phyloP scores from a whole-genome alignment of 2,888 invertebrate species.

The Mesopsocus fuscifrons region DNA sequence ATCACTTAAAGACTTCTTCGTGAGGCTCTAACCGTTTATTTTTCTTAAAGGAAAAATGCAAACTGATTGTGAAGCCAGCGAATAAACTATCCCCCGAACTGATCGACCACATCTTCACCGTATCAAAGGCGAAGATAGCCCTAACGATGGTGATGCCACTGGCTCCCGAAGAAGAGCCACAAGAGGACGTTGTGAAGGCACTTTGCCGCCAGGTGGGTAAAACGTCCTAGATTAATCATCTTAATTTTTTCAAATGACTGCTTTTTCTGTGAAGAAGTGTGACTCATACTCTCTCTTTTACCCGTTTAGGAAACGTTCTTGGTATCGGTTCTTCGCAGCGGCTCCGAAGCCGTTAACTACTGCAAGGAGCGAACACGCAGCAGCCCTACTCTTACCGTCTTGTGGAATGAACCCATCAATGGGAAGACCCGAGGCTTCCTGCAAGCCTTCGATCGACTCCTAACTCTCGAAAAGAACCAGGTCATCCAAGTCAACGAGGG shows the following conservation, averaged over 20 bases:
- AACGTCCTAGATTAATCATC: too few species aligned
- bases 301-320: too few species aligned
- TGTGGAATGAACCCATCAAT: slow-evolving; percentile 1
- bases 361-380: neutral
- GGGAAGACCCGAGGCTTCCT: neutral
- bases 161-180: neutral
- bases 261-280: too few species aligned
- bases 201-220: neutral
- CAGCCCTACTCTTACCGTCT: neutral
- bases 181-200: neutral
- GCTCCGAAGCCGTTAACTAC: neutral
- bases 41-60: too few species aligned
- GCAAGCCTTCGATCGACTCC: slow-evolving; percentile 1
- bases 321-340: neutral
- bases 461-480: neutral
- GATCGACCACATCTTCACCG: neutral
- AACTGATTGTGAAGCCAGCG: neutral
- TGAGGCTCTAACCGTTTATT: too few species aligned
- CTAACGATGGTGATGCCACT: neutral
- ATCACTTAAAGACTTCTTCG: too few species aligned
- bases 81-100: neutral
- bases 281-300: too few species aligned
- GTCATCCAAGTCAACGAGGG: neutral
- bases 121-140: neutral
- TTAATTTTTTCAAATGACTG: too few species aligned